phyloP scores from a whole-genome alignment of 1,140 invertebrate species.

The Nebria ingens region DNA sequence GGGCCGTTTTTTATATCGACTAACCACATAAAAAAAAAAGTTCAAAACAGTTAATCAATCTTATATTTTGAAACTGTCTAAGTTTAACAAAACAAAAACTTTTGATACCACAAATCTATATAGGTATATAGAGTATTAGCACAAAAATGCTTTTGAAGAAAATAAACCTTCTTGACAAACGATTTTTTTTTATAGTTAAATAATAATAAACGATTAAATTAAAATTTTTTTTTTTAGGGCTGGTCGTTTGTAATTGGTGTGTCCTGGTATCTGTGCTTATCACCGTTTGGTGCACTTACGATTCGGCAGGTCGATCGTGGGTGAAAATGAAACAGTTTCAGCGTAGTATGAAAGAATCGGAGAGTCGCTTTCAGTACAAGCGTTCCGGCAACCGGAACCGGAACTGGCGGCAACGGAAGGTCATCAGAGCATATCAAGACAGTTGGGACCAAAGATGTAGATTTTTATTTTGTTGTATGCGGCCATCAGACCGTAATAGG shows the following conservation, averaged over 20 bases:
- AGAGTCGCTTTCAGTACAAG: slow-evolving; percentile 63
- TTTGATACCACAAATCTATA: no score
- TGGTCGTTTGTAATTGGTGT: slow-evolving; percentile 72
- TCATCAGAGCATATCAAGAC: slow-evolving; percentile 78
- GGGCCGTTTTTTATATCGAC: no score
- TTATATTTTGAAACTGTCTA: no score
- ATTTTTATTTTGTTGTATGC: slow-evolving; percentile 78
- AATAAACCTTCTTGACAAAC: no score
- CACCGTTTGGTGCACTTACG: slow-evolving; percentile 81
- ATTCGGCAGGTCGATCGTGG: slow-evolving; percentile 81
- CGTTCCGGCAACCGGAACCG: slow-evolving; percentile 66
- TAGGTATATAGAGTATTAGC: no score
- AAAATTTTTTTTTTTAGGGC: slow-evolving; percentile 48
- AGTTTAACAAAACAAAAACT: no score
- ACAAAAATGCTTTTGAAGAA: no score
- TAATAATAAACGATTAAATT: no score
- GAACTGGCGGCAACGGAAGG: slow-evolving; percentile 86
- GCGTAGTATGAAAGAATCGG: slow-evolving; percentile 65
- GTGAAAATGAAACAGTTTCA: slow-evolving; percentile 89
- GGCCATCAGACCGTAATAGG: slow-evolving; percentile 65
- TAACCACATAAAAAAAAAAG: no score
- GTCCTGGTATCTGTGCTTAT: slow-evolving; percentile 62
- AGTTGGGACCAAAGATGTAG: slow-evolving; percentile 83
- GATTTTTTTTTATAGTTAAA: no score
- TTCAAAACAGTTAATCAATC: no score